phyloP scores from a whole-genome alignment of 2,113 vertebrate species.

The Canis aureus region DNA sequence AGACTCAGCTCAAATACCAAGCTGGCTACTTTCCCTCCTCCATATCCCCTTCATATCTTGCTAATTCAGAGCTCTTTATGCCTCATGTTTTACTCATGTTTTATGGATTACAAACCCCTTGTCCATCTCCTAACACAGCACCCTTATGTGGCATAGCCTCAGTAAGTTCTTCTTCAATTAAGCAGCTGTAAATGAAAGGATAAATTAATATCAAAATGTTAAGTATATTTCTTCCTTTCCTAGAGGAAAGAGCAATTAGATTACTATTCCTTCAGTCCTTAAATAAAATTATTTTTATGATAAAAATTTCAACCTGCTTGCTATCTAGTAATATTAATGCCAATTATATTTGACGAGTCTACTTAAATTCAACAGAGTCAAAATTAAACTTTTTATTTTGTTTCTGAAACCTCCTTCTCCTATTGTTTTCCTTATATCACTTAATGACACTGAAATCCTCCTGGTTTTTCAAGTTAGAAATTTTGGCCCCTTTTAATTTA shows the following conservation, averaged over 20 bases:
- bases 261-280: neutral
- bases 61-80: neutral
- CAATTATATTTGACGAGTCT: conserved; percentile 8
- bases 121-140: neutral
- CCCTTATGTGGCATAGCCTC: neutral
- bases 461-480: conserved; percentile 5
- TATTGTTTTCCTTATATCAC: neutral
- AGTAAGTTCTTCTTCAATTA: neutral
- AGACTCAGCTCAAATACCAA: neutral
- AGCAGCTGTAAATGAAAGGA: conserved; percentile 27
- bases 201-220: conserved; percentile 21
- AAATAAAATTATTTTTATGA: conserved; percentile 51
- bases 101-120: neutral
- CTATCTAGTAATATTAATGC: neutral
- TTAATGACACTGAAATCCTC: neutral
- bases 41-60: neutral
- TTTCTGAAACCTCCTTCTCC: conserved; percentile 25
- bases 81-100: neutral
- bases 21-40: neutral
- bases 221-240: neutral
- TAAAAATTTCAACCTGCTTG: neutral
- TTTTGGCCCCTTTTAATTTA: neutral
- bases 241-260: conserved; percentile 26
- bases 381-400: conserved; percentile 28
- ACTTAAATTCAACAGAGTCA: neutral